Conservation (phyloP, 2,797 vertebrate genomes). For the Melanotaenia nigrans region DNA sequence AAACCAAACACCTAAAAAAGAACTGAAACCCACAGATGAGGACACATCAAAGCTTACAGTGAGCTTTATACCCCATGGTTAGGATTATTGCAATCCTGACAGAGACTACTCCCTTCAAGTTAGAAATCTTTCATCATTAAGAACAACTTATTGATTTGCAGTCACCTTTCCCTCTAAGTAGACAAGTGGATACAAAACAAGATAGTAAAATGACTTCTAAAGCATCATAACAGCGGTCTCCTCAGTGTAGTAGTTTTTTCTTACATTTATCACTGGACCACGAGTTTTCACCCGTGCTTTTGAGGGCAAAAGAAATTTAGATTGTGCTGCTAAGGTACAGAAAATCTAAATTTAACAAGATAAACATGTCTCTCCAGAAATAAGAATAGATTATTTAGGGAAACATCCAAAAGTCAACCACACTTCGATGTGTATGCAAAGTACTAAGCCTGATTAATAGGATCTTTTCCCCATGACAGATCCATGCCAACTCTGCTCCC, state of each 20-base stretch:
- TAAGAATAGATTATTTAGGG: neutral
- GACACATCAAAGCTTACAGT: neutral
- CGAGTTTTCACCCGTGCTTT: no score
- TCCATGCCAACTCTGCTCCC: no score
- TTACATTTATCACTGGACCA: no score
- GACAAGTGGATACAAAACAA: neutral
- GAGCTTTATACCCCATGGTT: neutral
- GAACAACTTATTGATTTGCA: constrained; percentile 1
- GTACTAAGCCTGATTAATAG: no score
- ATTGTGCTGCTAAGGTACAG: neutral
- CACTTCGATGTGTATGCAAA: no score
- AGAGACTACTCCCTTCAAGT: neutral
- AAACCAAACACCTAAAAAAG: no score
- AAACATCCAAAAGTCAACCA: no score
- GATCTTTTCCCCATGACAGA: no score
- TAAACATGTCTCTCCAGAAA: neutral
- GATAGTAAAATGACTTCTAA: neutral
- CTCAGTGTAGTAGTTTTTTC: neutral
- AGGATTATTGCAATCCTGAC: neutral
- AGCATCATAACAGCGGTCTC: neutral
- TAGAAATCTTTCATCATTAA: neutral
- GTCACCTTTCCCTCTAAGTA: neutral
- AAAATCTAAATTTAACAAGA: neutral
- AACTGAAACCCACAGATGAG: neutral
- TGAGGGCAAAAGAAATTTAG: neutral